Evolutionary conservation across 2,113 vertebrate species (phyloP), one percentile per base, ranked within the genome.

Genomic region (Phylloscopus whistleri): DNA sequence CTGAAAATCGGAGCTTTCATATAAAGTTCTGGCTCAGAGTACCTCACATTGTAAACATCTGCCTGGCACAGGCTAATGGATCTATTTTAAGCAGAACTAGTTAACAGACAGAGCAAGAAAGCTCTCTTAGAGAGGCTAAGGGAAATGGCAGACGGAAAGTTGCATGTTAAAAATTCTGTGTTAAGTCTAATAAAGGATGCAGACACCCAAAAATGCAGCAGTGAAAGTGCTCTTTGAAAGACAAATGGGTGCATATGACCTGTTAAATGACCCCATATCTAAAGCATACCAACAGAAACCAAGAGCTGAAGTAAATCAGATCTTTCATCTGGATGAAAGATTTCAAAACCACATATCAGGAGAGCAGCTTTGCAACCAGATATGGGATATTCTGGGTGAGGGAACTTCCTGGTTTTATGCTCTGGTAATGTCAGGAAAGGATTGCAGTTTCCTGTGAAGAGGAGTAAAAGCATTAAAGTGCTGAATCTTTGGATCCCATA

Each of bases 31-130:
- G 82, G 39, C 62, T 88, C 43, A 86, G 78, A 89, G 77, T 63
- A 48, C 4, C 13, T 73, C 87, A 77, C 13, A 20, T 30, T 90
- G 64, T 41, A 86, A 90, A 74, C 59, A 91, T 84, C 59, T 90
- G 72, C 56, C 66, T 88, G 37, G 26, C 49, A 17, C 56, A 76
- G 44, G 24, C 18, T 79, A 46, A 39, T 7, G 9, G 18, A 69
- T 80, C 74, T 94, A 60, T 94, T 95, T 95, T 86, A 86, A 84
- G 68, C 52, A 60, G n/a, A 96, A 27, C 16, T 79, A 78, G 43
- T 68, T 87, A 80, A 26, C 1, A 82, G 31, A 21, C 26, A 73
- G 41, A 60, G 13, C 15, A 82, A 77, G 84, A 80, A 82, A 85
- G 41, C 11, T 82, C 44, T 74, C 39, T 31, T 44, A 67, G 16